Evolutionary conservation across 1,140 invertebrate species (phyloP), one percentile per base, ranked within the genome.

Genomic region (Campoletis sonorensis): DNA sequence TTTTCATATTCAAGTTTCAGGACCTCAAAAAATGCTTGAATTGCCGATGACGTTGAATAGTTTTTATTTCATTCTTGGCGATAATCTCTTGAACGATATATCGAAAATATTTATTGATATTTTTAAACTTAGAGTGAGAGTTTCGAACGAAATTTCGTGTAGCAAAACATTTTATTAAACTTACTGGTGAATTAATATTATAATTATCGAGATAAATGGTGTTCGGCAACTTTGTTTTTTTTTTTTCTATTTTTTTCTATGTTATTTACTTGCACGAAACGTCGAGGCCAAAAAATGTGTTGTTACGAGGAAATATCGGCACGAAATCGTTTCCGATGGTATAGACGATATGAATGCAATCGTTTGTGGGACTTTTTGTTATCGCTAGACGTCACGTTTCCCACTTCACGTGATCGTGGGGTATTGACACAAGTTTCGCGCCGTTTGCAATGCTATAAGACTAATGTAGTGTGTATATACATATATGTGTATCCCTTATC

Each of bases 381-480:
- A 58, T 58, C 54, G 54, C 54, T 58, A n/a, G 54, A 23, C 54
- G 21, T 58, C 54, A 58, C 54, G 21, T 58, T n/a, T 58, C 54
- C 54, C 18, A n/a, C 10, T 23, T 58, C 54, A 18, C 54, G 21
- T n/a, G 18, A 58, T 58, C 54, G 16, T 58, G 18, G 18, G 5
- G 33, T 71, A 71, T 68, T 71, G 33, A 71, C 68, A 71, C 54
- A 30, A 71, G 68, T 71, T 71, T 71, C 68, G 68, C n/a, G 68
- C 33, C 33, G 15, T n/a, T 33, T n/a, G 3, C 33, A 15, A 37
- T 37, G 27, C 68, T 71, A 27, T 68, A 21, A 71, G 68, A n/a
- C 40, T 45, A 71, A 71, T 27, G 11, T 30, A 37, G 16, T 71
- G n/a, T 37, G 15, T 68, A 58, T 58, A 58, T 58, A 58, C 11